phyloP scores from a whole-genome alignment of 2,797 vertebrate species.

The Phrynocephalus forsythii region DNA sequence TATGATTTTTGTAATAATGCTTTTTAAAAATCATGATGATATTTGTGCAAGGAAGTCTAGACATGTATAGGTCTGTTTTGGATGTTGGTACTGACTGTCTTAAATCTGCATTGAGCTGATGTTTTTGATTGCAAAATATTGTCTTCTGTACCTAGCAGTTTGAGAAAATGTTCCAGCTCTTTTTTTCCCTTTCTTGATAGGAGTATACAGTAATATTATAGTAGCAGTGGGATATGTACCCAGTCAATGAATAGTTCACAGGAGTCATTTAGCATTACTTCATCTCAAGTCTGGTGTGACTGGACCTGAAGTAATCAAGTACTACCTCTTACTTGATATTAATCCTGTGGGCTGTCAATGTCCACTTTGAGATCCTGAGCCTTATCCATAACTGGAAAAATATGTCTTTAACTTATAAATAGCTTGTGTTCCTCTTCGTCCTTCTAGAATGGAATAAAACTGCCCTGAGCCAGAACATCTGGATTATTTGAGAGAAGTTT shows the following conservation, averaged over 20 bases:
- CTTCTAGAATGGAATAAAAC: background rate
- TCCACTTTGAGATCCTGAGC: background rate
- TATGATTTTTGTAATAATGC: background rate
- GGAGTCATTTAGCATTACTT: background rate
- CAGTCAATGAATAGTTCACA: too few relatives aligned
- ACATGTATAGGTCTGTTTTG: background rate
- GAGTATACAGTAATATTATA: background rate
- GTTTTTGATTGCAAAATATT: background rate
- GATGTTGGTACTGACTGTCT: background rate
- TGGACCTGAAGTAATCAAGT: background rate
- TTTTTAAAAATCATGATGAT: too few relatives aligned
- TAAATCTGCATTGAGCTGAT: background rate
- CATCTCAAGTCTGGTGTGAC: background rate
- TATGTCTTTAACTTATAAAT: background rate
- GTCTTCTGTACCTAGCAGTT: background rate
- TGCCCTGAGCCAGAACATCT: conserved; percentile 2
- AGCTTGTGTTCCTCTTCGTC: background rate
- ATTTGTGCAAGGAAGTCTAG: too few relatives aligned
- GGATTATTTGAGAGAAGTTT: background rate
- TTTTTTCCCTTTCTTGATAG: background rate
- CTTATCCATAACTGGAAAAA: background rate
- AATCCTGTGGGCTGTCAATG: background rate
- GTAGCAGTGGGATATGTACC: background rate
- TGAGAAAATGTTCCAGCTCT: background rate
- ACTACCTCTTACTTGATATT: background rate